Evolutionary conservation across 2,888 invertebrate genomes (phyloP).

Genomic region (Drosophila niveifrons): DNA sequence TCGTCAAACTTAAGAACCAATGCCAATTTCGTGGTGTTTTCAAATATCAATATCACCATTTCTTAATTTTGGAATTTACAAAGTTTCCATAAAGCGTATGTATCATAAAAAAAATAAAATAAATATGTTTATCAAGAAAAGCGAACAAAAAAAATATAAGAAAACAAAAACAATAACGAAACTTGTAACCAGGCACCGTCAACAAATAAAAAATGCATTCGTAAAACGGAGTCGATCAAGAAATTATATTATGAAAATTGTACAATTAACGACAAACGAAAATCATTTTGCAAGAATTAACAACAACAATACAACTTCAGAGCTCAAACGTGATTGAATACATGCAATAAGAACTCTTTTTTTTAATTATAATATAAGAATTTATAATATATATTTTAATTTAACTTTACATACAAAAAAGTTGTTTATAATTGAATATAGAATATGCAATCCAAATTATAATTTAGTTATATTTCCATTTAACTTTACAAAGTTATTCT

Average conservation of each 20-base stretch:
- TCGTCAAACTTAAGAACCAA: conserved; percentile 42
- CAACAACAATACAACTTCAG: background rate
- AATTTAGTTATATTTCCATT: too few species aligned
- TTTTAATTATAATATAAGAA: too few species aligned
- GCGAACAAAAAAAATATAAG: background rate
- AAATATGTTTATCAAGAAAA: background rate
- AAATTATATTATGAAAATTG: background rate
- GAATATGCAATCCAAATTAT: too few species aligned
- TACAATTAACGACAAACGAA: background rate
- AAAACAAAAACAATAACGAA: background rate
- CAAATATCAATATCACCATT: conserved; percentile 22
- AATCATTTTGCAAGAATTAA: conserved; percentile 6
- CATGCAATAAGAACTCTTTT: too few species aligned
- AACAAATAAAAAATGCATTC: conserved; percentile 26
- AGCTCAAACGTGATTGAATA: conserved; percentile 16
- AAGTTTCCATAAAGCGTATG: conserved; percentile 31
- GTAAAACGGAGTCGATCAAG: conserved; percentile 5
- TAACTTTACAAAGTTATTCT: too few species aligned
- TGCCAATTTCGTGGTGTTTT: conserved; percentile 70
- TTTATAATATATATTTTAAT: too few species aligned
- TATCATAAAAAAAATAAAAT: background rate
- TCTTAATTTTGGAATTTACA: conserved; percentile 15
- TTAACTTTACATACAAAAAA: too few species aligned
- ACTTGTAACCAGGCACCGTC: conserved; percentile 14
- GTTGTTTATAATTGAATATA: too few species aligned